phyloP scores from a whole-genome alignment of 1,140 invertebrate species.

The Coboldia fuscipes region DNA sequence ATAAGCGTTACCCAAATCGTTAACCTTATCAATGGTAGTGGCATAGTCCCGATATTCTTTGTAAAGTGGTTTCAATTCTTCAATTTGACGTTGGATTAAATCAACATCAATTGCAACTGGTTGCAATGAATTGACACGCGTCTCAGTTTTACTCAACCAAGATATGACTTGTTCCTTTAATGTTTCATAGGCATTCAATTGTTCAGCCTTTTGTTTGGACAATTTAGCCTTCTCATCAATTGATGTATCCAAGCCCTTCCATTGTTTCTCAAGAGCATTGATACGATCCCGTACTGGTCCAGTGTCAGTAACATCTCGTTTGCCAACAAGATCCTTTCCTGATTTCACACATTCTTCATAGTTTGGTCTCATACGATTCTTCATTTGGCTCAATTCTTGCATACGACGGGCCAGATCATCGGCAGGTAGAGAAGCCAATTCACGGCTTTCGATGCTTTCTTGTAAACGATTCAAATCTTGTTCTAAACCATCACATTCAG shows the following conservation, averaged over 20 bases:
- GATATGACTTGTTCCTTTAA: constrained; percentile 62
- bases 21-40: constrained; percentile 72
- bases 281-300: constrained; percentile 66
- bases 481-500: constrained; percentile 42
- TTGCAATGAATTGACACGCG: constrained; percentile 41
- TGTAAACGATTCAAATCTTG: constrained; percentile 46
- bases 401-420: constrained; percentile 48
- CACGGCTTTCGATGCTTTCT: constrained; percentile 52
- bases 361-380: constrained; percentile 19
- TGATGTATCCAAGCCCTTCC: constrained; percentile 59
- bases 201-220: constrained; percentile 60
- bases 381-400: constrained; percentile 25
- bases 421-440: constrained; percentile 39
- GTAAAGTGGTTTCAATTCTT: constrained; percentile 69
- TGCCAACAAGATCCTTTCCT: constrained; percentile 64
- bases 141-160: constrained; percentile 69
- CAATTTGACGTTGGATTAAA: constrained; percentile 56
- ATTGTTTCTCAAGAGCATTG: constrained; percentile 67
- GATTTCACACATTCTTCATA: constrained; percentile 59
- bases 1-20: constrained; percentile 69
- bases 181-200: constrained; percentile 63
- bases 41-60: constrained; percentile 80
- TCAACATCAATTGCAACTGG: constrained; percentile 76
- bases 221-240: constrained; percentile 68
- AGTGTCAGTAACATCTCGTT: constrained; percentile 78